These are phyloP conservation scores for Ophiothrix spiculata DNA, from an alignment of 35 echinoderm and acorn worm genomes.

Conservation along the genomic window DNA sequence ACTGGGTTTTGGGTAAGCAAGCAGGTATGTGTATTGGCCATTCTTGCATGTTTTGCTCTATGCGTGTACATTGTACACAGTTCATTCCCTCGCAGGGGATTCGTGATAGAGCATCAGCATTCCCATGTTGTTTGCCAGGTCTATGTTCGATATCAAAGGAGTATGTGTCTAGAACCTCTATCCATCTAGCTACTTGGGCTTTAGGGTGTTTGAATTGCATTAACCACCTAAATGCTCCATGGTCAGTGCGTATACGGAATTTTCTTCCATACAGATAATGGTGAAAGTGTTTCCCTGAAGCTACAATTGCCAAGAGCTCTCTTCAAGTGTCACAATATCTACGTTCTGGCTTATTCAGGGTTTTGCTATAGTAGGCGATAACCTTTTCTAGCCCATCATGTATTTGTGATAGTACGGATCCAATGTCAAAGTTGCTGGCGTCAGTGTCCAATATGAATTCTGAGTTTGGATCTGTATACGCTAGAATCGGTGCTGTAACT, in stretches of 20 bases:
- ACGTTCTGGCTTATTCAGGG: slow-evolving; percentile 33
- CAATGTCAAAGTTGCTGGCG: slow-evolving; percentile 11
- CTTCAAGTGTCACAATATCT: slow-evolving; percentile 53
- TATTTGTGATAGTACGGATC: slow-evolving; percentile 21
- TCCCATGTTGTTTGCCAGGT: slow-evolving; percentile 23
- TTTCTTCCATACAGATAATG: slow-evolving; percentile 50
- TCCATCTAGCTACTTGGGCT: slow-evolving; percentile 33
- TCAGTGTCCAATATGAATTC: slow-evolving; percentile 35
- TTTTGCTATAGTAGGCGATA: slow-evolving; percentile 34
- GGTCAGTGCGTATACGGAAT: slow-evolving; percentile 37
- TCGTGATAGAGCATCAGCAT: slow-evolving; percentile 23
- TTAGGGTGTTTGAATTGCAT: slow-evolving; percentile 22
- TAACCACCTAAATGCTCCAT: slow-evolving; percentile 10
- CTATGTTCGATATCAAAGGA: slow-evolving; percentile 16
- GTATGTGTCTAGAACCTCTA: slow-evolving; percentile 22
- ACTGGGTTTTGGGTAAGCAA: background rate
- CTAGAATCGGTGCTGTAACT: background rate
- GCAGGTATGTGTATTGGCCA: background rate
- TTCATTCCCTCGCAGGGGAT: slow-evolving; percentile 21
- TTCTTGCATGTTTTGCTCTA: background rate
- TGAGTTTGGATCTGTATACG: background rate
- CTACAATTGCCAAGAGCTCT: slow-evolving; percentile 40
- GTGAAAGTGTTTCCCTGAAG: slow-evolving; percentile 30
- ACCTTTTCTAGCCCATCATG: slow-evolving; percentile 16
- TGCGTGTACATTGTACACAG: background rate